Evolutionary conservation across 2,888 invertebrate species (phyloP).

Genomic region (Osmoderma eremita): DNA sequence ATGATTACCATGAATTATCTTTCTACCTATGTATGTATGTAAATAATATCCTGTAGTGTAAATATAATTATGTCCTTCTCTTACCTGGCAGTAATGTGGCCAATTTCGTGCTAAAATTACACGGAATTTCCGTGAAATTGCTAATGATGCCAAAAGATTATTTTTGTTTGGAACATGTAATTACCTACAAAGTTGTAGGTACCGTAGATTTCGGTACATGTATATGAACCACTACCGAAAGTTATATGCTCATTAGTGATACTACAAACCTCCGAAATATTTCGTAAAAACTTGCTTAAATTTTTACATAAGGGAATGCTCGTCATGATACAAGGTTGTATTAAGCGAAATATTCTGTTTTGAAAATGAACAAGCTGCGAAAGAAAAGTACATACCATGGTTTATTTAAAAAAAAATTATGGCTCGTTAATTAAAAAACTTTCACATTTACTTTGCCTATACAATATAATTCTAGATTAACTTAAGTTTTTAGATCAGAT

Average conservation of each 20-base stretch:
- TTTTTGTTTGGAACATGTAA: too few species aligned
- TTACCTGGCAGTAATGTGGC: too few species aligned
- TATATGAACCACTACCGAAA: conserved; percentile 13
- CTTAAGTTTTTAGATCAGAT: conserved; percentile 6
- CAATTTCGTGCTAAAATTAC: too few species aligned
- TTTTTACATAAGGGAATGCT: conserved; percentile 4
- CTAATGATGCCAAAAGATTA: too few species aligned
- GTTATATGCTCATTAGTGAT: conserved; percentile 18
- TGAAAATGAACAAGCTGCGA: neutral
- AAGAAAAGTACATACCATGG: neutral
- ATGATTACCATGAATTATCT: too few species aligned
- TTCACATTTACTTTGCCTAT: neutral
- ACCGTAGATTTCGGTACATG: too few species aligned
- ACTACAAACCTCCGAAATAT: conserved; percentile 11
- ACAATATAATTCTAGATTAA: neutral
- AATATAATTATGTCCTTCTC: too few species aligned
- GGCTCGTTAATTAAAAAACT: conserved; percentile 11
- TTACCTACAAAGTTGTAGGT: too few species aligned
- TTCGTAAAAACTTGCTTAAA: conserved; percentile 12
- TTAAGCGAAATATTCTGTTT: conserved; percentile 1
- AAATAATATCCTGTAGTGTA: too few species aligned
- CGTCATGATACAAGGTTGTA: neutral
- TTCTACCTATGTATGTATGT: too few species aligned
- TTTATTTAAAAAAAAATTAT: conserved; percentile 14
- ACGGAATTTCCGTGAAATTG: too few species aligned